Base-by-base conservation (phyloP, 2,888 invertebrate genomes). In the Erebia aethiops region DNA sequence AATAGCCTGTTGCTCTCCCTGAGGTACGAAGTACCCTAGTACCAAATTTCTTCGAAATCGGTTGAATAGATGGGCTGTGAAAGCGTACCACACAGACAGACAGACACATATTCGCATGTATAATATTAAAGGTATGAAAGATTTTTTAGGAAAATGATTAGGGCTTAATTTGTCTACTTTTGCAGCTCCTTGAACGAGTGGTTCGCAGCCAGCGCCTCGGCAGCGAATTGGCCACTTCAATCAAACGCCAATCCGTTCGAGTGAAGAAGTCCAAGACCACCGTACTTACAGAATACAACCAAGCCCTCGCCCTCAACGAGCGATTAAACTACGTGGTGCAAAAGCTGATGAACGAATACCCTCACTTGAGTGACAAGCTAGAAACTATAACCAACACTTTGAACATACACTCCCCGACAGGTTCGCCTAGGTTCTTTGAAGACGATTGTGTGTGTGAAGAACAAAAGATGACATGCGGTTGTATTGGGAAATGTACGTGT, bases 191-290 rank as follows among this genome's bases (percentile, higher is more conserved):
- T 51, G 94, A 94, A 74, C 90, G 89, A 61, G 94, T 97, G 21
- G 94, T 97, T 0, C 94, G 96, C 63, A 95, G 95, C 77, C 97
- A 97, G 83, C 95, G 95, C 46, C 95, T 96, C 74, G 95, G 95
- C 46, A 94, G 92, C 75, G 94, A 96, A 77, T 94, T 96, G 69
- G 80, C 89, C 0, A 92, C 92, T 2, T 88, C 95, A 0, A 82
- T 93, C 1, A 93, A 93, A 71, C 86, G 90, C 0, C 89, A 89
- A 68, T 86, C 87, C 0, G 75, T 92, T 1, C 85, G 83, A 54
- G 80, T 87, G 1, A 85, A 79, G 72, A 92, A 90, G 62, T 89
- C 94, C 0, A 94, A 95, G 71, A 77, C 88, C 0, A 78, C 90
- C 1, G 84, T 96, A 9, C 86, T 94, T 3, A 83, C 88, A 0